Percentiles rank a stretch among this genome's conserved stretches.
Evolutionary conservation across 2,797 vertebrate species (phyloP).

Genomic region (Cottoperca gobio): DNA sequence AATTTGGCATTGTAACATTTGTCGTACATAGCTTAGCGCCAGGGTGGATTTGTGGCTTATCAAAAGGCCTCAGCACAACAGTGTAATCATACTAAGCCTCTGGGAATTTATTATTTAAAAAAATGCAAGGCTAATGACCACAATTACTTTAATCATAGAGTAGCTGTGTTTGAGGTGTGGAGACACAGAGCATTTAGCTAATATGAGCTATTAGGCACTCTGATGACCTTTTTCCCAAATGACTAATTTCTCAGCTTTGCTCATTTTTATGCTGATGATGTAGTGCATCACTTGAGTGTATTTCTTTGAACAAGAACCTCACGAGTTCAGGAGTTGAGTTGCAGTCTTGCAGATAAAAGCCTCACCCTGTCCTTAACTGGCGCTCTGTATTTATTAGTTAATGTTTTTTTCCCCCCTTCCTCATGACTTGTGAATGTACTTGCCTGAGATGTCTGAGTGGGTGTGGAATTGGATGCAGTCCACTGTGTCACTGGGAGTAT

Average conservation of each 20-base stretch:
- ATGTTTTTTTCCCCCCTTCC: conserved; percentile 26
- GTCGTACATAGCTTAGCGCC: conserved; percentile 69
- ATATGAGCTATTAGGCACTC: conserved; percentile 57
- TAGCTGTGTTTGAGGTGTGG: conserved; percentile 60
- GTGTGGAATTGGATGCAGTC: conserved; percentile 80
- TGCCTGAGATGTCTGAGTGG: conserved; percentile 67
- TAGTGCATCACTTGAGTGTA: conserved; percentile 22
- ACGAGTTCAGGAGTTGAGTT: conserved; percentile 33
- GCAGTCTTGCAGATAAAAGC: conserved; percentile 41
- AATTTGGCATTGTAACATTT: conserved; percentile 71
- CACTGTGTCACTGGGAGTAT: conserved; percentile 77
- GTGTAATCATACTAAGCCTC: conserved; percentile 68
- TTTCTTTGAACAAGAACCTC: conserved; percentile 11
- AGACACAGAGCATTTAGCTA: conserved; percentile 62
- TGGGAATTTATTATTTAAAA: conserved; percentile 67
- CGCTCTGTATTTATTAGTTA: conserved; percentile 58
- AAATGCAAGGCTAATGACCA: conserved; percentile 72
- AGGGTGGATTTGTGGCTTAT: conserved; percentile 72
- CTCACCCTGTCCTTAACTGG: conserved; percentile 35
- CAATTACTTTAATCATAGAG: conserved; percentile 71
- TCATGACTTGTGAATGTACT: conserved; percentile 65
- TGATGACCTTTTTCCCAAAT: conserved; percentile 63
- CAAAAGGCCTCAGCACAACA: conserved; percentile 58
- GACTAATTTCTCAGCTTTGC: conserved; percentile 45
- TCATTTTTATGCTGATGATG: conserved; percentile 45